A percentile compares a stretch with the other conserved stretches of the same genome.
phyloP scores from a whole-genome alignment of 1,140 invertebrate genomes.

The Pseudomyrmex dendroicus region DNA sequence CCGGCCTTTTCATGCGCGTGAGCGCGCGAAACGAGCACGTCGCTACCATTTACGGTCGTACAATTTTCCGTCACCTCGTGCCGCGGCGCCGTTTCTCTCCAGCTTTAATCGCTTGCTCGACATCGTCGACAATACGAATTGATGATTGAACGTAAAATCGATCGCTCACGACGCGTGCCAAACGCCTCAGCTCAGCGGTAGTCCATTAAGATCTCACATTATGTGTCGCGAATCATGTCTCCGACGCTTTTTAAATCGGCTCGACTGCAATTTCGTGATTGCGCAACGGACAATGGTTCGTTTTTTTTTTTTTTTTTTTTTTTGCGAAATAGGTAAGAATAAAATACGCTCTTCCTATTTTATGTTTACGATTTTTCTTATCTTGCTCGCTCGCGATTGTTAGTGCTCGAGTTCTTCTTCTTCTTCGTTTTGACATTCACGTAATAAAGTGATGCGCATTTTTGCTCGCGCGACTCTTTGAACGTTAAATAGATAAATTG shows the following conservation, averaged over 20 bases:
- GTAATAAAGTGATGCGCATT: too few relatives aligned
- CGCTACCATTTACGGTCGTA: constrained; percentile 50
- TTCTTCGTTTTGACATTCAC: background rate
- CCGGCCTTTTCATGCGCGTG: constrained; percentile 39
- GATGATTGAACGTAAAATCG: constrained; percentile 57
- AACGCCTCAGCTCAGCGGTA: constrained; percentile 22
- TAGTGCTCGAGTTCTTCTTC: background rate
- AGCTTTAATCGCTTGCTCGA: constrained; percentile 58
- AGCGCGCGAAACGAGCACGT: constrained; percentile 45
- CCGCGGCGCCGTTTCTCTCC: constrained; percentile 40
- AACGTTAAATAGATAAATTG: constrained; percentile 6
- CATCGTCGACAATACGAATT: constrained; percentile 57
- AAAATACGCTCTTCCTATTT: background rate
- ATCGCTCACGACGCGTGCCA: constrained; percentile 46
- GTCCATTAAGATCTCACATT: constrained; percentile 53
- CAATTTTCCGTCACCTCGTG: constrained; percentile 50
- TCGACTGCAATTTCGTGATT: constrained; percentile 39
- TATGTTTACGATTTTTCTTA: background rate
- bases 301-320: too few relatives aligned
- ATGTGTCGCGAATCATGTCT: constrained; percentile 44
- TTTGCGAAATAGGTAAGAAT: background rate
- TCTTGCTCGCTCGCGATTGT: background rate
- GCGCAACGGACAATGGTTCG: constrained; percentile 45
- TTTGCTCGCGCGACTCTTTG: background rate
- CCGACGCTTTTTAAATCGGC: constrained; percentile 40